These are phyloP conservation scores for Xanthia togata DNA, from an alignment of 2,888 invertebrate genomes.

Conservation along the genomic window DNA sequence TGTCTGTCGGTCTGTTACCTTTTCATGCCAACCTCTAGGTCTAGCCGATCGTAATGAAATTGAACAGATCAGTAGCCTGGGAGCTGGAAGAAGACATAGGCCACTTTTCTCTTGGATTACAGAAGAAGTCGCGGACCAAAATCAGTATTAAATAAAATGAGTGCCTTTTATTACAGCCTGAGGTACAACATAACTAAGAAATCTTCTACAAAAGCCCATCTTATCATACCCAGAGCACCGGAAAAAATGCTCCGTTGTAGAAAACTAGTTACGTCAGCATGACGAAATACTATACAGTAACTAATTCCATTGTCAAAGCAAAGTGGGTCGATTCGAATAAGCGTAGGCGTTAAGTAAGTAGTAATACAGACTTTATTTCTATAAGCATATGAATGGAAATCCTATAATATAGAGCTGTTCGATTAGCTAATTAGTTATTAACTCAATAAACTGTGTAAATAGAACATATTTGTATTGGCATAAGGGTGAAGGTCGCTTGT, in stretches of 20 bases:
- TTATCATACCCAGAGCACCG: constrained; percentile 1
- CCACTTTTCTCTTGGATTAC: no score
- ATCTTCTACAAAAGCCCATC: constrained; percentile 31
- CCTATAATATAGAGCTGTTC: background rate
- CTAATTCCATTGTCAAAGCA: constrained; percentile 56
- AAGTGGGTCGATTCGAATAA: constrained; percentile 57
- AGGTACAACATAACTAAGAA: background rate
- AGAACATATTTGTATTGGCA: constrained; percentile 33
- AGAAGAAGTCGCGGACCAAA: no score
- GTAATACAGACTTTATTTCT: constrained; percentile 18
- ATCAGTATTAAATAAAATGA: no score
- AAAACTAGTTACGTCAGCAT: constrained; percentile 46
- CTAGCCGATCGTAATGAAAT: no score
- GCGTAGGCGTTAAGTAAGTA: constrained; percentile 27
- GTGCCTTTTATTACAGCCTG: no score
- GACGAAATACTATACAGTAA: constrained; percentile 41
- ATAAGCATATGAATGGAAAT: background rate
- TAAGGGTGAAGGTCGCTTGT: constrained; percentile 31
- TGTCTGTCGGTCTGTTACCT: no score
- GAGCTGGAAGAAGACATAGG: no score
- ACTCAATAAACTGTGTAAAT: background rate
- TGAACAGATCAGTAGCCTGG: no score
- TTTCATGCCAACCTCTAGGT: no score
- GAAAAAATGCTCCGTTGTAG: constrained; percentile 30
- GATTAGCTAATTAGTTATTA: constrained; percentile 34